Percentiles rank a stretch among this genome's conserved stretches.
Conservation (phyloP, 2,888 invertebrate genomes). For the Allolobophora icterica region DNA sequence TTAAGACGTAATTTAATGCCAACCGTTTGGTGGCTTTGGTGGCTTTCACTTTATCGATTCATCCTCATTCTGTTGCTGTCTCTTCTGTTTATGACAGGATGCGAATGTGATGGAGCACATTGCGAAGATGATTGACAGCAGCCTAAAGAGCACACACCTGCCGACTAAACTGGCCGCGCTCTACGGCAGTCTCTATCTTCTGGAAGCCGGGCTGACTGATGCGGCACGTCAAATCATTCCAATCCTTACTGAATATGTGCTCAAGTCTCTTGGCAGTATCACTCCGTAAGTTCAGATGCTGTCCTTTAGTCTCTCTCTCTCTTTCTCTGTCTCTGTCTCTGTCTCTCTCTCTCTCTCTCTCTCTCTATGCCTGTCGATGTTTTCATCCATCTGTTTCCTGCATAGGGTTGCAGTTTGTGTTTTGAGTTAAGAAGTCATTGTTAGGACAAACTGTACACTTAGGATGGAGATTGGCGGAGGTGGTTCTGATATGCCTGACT, state of each 20-base stretch:
- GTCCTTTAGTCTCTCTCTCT: not conserved
- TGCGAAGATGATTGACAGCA: constrained; percentile 71
- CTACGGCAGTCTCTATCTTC: constrained; percentile 74
- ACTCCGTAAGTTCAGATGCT: constrained; percentile 57
- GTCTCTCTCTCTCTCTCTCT: no score
- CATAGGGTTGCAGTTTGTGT: not conserved
- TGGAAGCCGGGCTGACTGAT: constrained; percentile 68
- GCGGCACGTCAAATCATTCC: constrained; percentile 60
- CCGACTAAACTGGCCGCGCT: constrained; percentile 73
- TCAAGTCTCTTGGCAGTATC: constrained; percentile 60
- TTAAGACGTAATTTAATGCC: not conserved
- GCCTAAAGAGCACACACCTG: constrained; percentile 72
- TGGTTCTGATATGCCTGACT: not conserved
- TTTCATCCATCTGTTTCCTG: not conserved
- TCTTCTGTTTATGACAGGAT: constrained; percentile 52
- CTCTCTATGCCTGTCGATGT: not conserved
- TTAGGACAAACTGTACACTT: not conserved
- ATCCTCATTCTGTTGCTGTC: not conserved
- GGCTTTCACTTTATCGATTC: no score
- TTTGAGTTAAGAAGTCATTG: not conserved
- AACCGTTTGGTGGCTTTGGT: no score
- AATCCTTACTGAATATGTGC: constrained; percentile 63
- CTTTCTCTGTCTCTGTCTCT: not conserved
- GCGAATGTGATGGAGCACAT: constrained; percentile 72
- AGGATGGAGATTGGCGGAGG: not conserved